These are phyloP conservation scores for Cryptus viduatorius DNA, from an alignment of 2,888 invertebrate species.

Conservation along the genomic window DNA sequence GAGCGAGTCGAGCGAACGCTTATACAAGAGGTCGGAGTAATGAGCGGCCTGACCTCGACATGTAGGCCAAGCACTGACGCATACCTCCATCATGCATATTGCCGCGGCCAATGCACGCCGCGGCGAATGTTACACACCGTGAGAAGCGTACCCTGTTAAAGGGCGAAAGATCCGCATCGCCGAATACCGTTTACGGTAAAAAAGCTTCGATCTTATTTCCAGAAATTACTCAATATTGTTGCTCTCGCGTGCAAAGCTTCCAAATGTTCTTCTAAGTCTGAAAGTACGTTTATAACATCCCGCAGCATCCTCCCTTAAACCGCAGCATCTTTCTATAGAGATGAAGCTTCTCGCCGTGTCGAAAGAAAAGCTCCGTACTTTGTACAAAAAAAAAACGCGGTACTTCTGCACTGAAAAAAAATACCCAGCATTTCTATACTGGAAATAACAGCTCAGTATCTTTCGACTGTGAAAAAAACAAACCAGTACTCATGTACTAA, in stretches of 20 bases:
- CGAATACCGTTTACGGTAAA: background rate
- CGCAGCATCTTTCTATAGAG: too few species aligned
- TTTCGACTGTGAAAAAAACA: too few species aligned
- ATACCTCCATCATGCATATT: constrained; percentile 69
- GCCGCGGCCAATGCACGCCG: constrained; percentile 17
- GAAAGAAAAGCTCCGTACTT: too few species aligned
- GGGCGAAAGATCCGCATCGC: constrained; percentile 16
- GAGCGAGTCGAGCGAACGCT: constrained; percentile 56
- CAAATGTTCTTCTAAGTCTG: background rate
- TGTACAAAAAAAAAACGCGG: too few species aligned
- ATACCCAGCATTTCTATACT: too few species aligned
- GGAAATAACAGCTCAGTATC: too few species aligned
- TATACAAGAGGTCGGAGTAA: constrained; percentile 80
- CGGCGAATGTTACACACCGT: constrained; percentile 34
- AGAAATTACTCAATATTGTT: background rate
- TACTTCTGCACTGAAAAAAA: too few species aligned
- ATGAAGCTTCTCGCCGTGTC: too few species aligned
- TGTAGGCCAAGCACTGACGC: constrained; percentile 81
- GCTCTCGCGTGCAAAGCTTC: background rate
- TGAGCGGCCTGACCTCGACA: constrained; percentile 81
- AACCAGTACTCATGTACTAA: too few species aligned
- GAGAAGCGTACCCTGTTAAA: constrained; percentile 29
- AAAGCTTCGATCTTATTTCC: background rate
- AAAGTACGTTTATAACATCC: background rate
- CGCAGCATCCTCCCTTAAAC: too few species aligned